Evolutionary conservation across 92 coral and sea anemone species (phyloP).

Genomic region (Chrysogorgia sp.): DNA sequence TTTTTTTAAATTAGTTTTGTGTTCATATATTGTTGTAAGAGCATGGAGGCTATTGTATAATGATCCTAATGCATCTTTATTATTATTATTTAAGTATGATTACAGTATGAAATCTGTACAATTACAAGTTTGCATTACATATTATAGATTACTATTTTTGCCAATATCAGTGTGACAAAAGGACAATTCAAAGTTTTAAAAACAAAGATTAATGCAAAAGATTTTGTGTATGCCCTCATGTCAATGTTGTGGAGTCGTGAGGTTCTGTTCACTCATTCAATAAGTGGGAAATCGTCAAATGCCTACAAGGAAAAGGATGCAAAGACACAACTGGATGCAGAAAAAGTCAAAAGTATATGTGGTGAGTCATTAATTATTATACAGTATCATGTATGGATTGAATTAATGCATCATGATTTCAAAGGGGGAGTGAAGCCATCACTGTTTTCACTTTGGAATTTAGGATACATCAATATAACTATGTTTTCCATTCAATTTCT

Average conservation of each 20-base stretch:
- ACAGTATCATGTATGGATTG: too few species aligned
- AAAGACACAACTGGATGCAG: conserved; percentile 1
- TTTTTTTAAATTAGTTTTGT: too few species aligned
- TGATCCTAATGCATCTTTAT: too few species aligned
- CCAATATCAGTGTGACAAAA: background rate
- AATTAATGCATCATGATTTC: too few species aligned
- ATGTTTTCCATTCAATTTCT: background rate
- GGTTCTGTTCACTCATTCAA: background rate
- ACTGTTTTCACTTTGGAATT: background rate
- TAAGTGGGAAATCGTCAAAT: background rate
- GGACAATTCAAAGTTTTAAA: background rate
- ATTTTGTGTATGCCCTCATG: conserved; percentile 5
- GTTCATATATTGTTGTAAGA: too few species aligned
- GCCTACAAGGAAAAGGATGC: background rate
- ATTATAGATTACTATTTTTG: background rate
- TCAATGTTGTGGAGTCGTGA: background rate
- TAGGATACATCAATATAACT: background rate
- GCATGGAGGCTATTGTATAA: too few species aligned
- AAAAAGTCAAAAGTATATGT: conserved; percentile 7
- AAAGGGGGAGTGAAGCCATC: background rate
- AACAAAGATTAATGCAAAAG: background rate
- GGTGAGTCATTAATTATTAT: background rate
- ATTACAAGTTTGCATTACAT: background rate
- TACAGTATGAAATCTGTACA: too few species aligned
- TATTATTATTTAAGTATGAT: too few species aligned